These are phyloP conservation scores for Caradrina clavipalpis DNA, from an alignment of 2,888 invertebrate species.

Conservation along the genomic window DNA sequence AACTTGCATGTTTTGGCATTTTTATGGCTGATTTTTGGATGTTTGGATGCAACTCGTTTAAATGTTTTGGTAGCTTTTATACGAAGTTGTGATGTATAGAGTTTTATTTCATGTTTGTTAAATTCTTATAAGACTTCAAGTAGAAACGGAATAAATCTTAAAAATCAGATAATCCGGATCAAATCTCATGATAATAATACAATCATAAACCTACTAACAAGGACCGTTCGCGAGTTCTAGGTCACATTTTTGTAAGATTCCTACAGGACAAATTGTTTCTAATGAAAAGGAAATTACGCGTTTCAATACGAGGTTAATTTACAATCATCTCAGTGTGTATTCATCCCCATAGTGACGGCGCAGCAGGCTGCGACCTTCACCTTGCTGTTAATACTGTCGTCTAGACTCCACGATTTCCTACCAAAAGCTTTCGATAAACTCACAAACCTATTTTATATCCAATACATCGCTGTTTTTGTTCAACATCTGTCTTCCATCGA, in stretches of 20 bases:
- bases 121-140: slow-evolving; percentile 16
- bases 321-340: slow-evolving; percentile 67
- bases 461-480: slow-evolving; percentile 59
- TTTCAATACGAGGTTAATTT: slow-evolving; percentile 75
- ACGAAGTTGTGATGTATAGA: slow-evolving; percentile 3
- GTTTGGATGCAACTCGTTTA: slow-evolving; percentile 43
- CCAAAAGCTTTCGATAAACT: slow-evolving; percentile 65
- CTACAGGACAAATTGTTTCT: slow-evolving; percentile 51
- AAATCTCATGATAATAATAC: background rate
- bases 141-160: background rate
- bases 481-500: background rate
- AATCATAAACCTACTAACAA: slow-evolving; percentile 14
- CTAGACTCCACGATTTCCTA: slow-evolving; percentile 67
- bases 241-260: slow-evolving; percentile 56
- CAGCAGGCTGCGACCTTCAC: slow-evolving; percentile 78
- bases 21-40: slow-evolving; percentile 38
- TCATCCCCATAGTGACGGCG: slow-evolving; percentile 77
- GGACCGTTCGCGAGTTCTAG: slow-evolving; percentile 37
- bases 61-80: slow-evolving; percentile 15
- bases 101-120: slow-evolving; percentile 10
- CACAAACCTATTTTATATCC: slow-evolving; percentile 17
- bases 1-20: slow-evolving; percentile 59
- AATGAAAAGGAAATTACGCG: slow-evolving; percentile 57
- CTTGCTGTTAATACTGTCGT: slow-evolving; percentile 76
- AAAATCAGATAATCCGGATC: slow-evolving; percentile 18